These are phyloP conservation scores for Hyles vespertilio DNA, from an alignment of 1,140 invertebrate species.

Conservation along the genomic window DNA sequence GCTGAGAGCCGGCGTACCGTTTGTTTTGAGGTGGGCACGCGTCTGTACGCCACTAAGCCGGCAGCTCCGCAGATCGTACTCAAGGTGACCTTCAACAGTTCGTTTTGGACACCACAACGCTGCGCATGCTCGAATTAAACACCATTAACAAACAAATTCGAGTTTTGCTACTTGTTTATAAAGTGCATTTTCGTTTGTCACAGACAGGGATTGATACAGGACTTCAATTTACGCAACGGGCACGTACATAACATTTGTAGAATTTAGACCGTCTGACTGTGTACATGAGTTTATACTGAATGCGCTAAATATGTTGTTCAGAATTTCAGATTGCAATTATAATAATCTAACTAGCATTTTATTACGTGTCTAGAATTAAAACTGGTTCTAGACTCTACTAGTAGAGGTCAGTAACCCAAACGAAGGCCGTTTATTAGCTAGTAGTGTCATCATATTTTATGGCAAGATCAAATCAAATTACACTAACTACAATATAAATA, in stretches of 20 bases:
- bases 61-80: conserved; percentile 21
- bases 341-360: too few relatives aligned
- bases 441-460: too few relatives aligned
- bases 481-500: too few relatives aligned
- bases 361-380: too few relatives aligned
- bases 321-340: background rate
- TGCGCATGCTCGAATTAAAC: conserved; percentile 55
- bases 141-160: background rate
- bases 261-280: conserved; percentile 2
- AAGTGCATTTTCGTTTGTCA: background rate
- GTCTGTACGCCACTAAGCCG: conserved; percentile 17
- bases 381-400: too few relatives aligned
- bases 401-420: too few relatives aligned
- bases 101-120: conserved; percentile 50
- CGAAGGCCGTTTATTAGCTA: too few relatives aligned
- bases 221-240: conserved; percentile 5
- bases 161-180: background rate
- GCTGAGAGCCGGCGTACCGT: conserved; percentile 38
- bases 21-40: conserved; percentile 17
- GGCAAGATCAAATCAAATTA: too few relatives aligned
- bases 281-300: background rate
- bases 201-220: conserved; percentile 1
- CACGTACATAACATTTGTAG: conserved; percentile 4
- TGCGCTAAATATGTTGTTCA: background rate
- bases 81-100: conserved; percentile 64